Conservation (phyloP, 1,140 invertebrate species). For the Psix sp. region DNA sequence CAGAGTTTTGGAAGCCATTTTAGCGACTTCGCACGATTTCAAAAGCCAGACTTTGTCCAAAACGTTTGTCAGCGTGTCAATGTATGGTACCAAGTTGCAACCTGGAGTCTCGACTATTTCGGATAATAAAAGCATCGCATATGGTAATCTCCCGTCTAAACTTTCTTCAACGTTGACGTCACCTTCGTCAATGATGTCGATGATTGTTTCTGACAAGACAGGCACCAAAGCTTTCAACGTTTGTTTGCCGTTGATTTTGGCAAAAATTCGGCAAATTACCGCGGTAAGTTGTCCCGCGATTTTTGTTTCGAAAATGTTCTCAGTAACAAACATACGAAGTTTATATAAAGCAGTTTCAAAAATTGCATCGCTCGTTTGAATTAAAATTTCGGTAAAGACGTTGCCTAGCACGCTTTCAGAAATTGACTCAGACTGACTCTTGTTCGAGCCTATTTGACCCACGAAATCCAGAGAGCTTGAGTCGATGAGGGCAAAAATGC, state of each 20-base stretch:
- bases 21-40: conserved; percentile 80
- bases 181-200: conserved; percentile 77
- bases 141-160: conserved; percentile 87
- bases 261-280: conserved; percentile 81
- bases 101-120: conserved; percentile 83
- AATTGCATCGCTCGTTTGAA: conserved; percentile 75
- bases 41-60: conserved; percentile 81
- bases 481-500: conserved; percentile 85
- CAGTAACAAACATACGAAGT: conserved; percentile 84
- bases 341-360: conserved; percentile 85
- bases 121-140: conserved; percentile 86
- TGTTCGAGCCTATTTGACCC: conserved; percentile 69
- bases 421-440: conserved; percentile 84
- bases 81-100: conserved; percentile 79
- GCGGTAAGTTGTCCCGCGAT: conserved; percentile 88
- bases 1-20: conserved; percentile 77
- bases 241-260: conserved; percentile 81
- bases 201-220: conserved; percentile 81
- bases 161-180: conserved; percentile 83
- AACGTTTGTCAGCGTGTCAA: conserved; percentile 79
- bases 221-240: conserved; percentile 86
- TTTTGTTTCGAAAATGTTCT: conserved; percentile 87
- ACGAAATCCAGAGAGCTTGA: conserved; percentile 83
- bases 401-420: conserved; percentile 83
- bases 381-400: conserved; percentile 65